phyloP scores from a whole-genome alignment of 2,888 invertebrate genomes.

The Lymantria monacha region DNA sequence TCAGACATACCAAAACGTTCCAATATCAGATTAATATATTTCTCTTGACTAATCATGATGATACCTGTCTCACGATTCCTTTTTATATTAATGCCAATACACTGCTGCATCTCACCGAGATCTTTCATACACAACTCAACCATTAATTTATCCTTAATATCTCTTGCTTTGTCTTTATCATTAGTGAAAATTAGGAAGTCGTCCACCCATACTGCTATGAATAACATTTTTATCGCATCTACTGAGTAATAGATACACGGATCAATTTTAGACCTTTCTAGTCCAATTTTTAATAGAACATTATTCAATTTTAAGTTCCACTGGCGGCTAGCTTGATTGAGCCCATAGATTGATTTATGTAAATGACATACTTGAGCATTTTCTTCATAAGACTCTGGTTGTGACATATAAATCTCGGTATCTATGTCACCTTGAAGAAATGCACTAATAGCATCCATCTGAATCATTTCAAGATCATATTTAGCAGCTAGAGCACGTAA shows the following conservation, averaged over 20 bases:
- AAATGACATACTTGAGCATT: constrained; percentile 19
- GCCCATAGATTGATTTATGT: constrained; percentile 16
- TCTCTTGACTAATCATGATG: constrained; percentile 16
- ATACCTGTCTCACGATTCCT: constrained; percentile 5
- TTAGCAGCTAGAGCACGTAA: not conserved
- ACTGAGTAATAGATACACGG: constrained; percentile 12
- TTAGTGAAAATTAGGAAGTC: constrained; percentile 17
- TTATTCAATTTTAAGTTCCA: not conserved
- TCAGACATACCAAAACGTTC: constrained; percentile 21
- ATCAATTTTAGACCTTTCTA: not conserved
- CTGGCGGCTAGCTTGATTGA: not conserved
- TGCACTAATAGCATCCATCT: constrained; percentile 1
- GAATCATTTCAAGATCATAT: not conserved
- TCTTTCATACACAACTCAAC: constrained; percentile 3
- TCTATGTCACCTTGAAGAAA: constrained; percentile 22
- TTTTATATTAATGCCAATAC: constrained; percentile 11
- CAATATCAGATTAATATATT: constrained; percentile 26
- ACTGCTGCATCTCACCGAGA: constrained; percentile 11
- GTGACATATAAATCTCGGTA: constrained; percentile 28
- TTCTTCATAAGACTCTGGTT: constrained; percentile 16
- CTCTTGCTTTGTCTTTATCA: constrained; percentile 1
- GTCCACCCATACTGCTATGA: constrained; percentile 21
- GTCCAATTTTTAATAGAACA: not conserved
- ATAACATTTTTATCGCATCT: constrained; percentile 3
- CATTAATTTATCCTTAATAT: constrained; percentile 14